phyloP scores from a whole-genome alignment of 2,888 invertebrate genomes.

The Lordiphosa andalusiaca region DNA sequence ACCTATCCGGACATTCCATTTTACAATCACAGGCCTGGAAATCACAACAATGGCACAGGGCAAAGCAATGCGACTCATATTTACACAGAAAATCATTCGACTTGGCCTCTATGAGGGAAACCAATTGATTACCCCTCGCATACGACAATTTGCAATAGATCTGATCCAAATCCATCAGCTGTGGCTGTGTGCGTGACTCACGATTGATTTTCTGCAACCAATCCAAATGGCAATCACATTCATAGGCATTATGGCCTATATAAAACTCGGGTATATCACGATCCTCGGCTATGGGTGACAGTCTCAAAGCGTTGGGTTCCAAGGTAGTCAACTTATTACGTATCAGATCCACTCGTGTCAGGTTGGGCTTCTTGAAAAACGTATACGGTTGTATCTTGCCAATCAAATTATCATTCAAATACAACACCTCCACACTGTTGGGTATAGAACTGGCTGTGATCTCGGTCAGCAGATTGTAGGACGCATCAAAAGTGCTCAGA shows the following conservation, averaged over 20 bases:
- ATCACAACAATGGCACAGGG: constrained; percentile 96
- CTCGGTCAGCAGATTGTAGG: constrained; percentile 91
- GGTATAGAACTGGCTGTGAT: constrained; percentile 90
- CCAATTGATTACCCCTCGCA: constrained; percentile 90
- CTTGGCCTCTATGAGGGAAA: constrained; percentile 92
- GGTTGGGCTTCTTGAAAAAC: constrained; percentile 93
- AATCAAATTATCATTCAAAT: constrained; percentile 94
- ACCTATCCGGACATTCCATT: constrained; percentile 96
- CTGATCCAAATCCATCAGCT: constrained; percentile 92
- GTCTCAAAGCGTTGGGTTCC: constrained; percentile 92
- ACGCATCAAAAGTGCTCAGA: constrained; percentile 91
- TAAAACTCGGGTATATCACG: constrained; percentile 92
- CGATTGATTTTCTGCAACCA: constrained; percentile 96
- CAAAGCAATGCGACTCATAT: constrained; percentile 95
- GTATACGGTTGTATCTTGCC: constrained; percentile 92
- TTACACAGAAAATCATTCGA: constrained; percentile 95
- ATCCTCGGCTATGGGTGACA: constrained; percentile 89
- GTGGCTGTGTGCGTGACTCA: constrained; percentile 90
- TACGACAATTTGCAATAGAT: constrained; percentile 94
- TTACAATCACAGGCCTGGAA: constrained; percentile 98
- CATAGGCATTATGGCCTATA: constrained; percentile 95
- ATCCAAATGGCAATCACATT: constrained; percentile 97
- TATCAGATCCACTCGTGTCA: constrained; percentile 94
- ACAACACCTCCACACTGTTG: constrained; percentile 90
- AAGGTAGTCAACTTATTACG: constrained; percentile 94